Percentiles rank a stretch among this genome's conserved stretches.
These are phyloP conservation scores for Entomobrya proxima DNA, from an alignment of 2,888 invertebrate genomes.

Conservation along the genomic window DNA sequence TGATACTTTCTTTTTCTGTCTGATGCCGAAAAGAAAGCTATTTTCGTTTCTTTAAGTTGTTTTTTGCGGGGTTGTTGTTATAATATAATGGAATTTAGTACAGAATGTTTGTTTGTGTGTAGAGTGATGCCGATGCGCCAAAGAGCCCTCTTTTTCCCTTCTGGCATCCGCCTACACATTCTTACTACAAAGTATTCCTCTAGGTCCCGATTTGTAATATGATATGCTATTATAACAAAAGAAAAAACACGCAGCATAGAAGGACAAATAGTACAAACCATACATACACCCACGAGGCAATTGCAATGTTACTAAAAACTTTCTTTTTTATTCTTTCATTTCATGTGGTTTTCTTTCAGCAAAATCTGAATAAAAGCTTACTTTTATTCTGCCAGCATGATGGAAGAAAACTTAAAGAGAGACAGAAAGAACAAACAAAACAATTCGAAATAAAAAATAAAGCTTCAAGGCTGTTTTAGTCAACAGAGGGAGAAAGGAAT, in stretches of 20 bases:
- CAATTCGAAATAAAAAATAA: constrained; percentile 5
- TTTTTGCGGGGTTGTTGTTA: background rate
- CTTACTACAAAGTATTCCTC: background rate
- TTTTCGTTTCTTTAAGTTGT: constrained; percentile 28
- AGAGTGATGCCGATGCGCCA: constrained; percentile 18
- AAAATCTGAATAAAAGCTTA: constrained; percentile 40
- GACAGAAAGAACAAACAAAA: background rate
- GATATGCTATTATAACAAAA: background rate
- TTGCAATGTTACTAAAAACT: constrained; percentile 11
- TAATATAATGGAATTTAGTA: constrained; percentile 21
- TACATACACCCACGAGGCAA: background rate
- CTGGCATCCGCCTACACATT: constrained; percentile 14
- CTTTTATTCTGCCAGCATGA: constrained; percentile 17
- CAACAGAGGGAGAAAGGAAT: no score
- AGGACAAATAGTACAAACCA: background rate
- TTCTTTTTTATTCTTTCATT: constrained; percentile 15
- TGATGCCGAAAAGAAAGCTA: constrained; percentile 5
- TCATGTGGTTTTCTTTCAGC: constrained; percentile 18
- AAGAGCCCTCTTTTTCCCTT: constrained; percentile 23
- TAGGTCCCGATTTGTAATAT: constrained; percentile 1
- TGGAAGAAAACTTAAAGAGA: background rate
- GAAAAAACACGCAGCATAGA: background rate
- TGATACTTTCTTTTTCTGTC: constrained; percentile 11
- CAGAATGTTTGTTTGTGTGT: constrained; percentile 11
- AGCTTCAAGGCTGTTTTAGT: no score